Base-by-base conservation (phyloP, 2,797 vertebrate genomes). In the Ispidina lecontei region DNA sequence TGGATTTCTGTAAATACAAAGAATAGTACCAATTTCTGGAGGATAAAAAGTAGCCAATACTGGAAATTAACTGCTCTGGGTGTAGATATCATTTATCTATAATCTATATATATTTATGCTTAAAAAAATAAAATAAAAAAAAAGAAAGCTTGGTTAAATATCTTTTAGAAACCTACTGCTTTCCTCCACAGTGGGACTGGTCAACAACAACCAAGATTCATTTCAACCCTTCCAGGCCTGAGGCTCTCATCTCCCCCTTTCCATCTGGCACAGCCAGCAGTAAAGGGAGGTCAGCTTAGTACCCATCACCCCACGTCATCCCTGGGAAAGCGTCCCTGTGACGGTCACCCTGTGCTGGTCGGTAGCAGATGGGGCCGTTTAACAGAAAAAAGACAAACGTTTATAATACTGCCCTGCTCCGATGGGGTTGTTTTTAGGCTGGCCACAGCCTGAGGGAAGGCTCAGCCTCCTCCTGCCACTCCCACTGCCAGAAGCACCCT, bases 171-270 rank as follows among this genome's bases (percentile, higher is more conserved):
- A 90, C 78, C 86, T 81, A 67, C 56, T 6, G 63, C 87, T 96
- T 93, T 94, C 92, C 91, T 96, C 86, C 94, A 91, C 93, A 91
- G 88, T 81, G 92, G 20, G 79, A 60, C 88, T 91, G 85, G 91
- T 86, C 82, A 0, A 60, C 79, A 75, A 84, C 69, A 62, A 51
- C 91, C 77, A 84, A 72, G 58, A 71, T 68, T 76, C 15, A 4
- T 41, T 84, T 60, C 68, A 95, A 47, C 52, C 26, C 65, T n/a
- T 60, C 69, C 8, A 64, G 69, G 52, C 69, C 31, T 29, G 43
- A 41, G 69, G 74, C 37, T 91, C 74, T 72, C 20, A 43, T 56
- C 35, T 55, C 46, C 69, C 60, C 49, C 1, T 11, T 41, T 46
- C 94, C 87, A 28, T 3, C 95, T 1, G 87, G 94, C 94, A 76